phyloP scores from a whole-genome alignment of 2,888 invertebrate genomes.

The Cephalotes varians region DNA sequence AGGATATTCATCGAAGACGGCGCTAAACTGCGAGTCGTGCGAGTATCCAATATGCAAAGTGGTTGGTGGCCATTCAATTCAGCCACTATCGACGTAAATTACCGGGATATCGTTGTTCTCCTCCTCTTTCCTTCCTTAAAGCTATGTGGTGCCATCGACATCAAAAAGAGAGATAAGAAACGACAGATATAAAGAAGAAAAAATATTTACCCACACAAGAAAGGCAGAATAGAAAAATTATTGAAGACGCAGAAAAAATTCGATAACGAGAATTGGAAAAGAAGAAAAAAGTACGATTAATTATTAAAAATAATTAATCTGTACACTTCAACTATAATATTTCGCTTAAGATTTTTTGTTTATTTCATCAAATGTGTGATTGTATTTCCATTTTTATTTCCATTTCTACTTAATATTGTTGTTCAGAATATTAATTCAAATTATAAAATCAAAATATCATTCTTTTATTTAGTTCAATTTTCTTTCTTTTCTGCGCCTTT shows the following conservation, averaged over 20 bases:
- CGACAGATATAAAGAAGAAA: background rate
- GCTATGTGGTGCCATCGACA: conserved; percentile 27
- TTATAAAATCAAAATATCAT: background rate
- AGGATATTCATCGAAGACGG: conserved; percentile 53
- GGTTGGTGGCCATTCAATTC: conserved; percentile 60
- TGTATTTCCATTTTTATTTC: background rate
- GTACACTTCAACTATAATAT: background rate
- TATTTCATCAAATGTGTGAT: background rate
- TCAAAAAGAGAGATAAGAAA: background rate
- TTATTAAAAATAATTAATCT: background rate
- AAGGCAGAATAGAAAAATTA: background rate
- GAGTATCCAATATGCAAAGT: conserved; percentile 74
- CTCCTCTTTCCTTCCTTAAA: conserved; percentile 29
- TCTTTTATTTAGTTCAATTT: background rate
- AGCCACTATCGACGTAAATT: conserved; percentile 73
- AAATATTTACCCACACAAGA: background rate
- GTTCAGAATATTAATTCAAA: background rate
- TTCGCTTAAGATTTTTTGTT: background rate
- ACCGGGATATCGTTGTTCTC: conserved; percentile 69
- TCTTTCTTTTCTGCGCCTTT: background rate
- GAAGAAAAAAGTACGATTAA: background rate
- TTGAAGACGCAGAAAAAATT: background rate
- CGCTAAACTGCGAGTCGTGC: conserved; percentile 57
- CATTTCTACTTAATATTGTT: background rate
- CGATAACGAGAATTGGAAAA: background rate